Evolutionary conservation across 2,888 invertebrate genomes (phyloP), one percentile per base, ranked within the genome.

Genomic region (Cylloceria caligata): DNA sequence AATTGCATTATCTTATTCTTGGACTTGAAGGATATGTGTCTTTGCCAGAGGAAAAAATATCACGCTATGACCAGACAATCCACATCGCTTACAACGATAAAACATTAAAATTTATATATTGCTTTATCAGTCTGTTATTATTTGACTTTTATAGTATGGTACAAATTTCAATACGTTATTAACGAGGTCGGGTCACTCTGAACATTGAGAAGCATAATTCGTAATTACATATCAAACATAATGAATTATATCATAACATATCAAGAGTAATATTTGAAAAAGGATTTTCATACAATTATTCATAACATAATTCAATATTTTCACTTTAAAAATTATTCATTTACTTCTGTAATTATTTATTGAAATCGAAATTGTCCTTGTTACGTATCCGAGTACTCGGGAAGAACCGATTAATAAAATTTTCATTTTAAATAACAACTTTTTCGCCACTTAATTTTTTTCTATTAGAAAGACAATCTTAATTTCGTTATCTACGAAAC

Each of bases 1-100:
- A 74, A 81, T 74, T 71, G 71, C 45, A 42, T 60, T 79, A 75
- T 75, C 81, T 78, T 78, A 82, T 75, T 65, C 39, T 3, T 45
- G 30, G 21, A 39, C 49, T 52, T 57, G 13, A 60, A 52, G 57
- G 49, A 73, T 67, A 34, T 49, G 67, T 55, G 27, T 42, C 72
- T 67, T 39, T 11, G 47, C 36, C 39, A 30, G 45, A 11, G 42
- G 11, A 52, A 69, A 57, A 78, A 62, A 49, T 45, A 30, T 34
- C 13, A 11, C 34, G 39, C 49, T 7, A 16, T 30, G 34, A 65
- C 21, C 21, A 60, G 16, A 39, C 49, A 9, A 55, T 71, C 47
- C 21, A 64, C 47, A 68, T n/a, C 13, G 52, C 21, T 21, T 52
- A 52, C 36, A 47, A 19, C 24, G 30, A 78, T 39, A 30, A 71